phyloP scores from a whole-genome alignment of 2,797 vertebrate genomes.

The Agapornis canus region DNA sequence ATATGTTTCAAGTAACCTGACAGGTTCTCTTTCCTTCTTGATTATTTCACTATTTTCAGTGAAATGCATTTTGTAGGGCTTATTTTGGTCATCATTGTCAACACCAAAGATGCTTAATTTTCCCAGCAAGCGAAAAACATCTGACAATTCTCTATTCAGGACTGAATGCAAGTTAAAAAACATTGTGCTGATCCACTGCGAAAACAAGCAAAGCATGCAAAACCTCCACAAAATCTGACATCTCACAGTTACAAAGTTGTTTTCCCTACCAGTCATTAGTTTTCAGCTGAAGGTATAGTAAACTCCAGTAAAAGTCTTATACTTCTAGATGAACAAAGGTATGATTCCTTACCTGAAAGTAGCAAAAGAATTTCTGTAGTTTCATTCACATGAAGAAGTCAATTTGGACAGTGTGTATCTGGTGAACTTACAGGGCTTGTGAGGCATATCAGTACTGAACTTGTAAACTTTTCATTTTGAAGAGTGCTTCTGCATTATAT shows the following conservation, averaged over 20 bases:
- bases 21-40: not conserved
- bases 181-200: not conserved
- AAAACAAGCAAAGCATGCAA: not conserved
- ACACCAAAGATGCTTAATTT: not conserved
- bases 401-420: not conserved
- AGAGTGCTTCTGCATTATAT: not conserved
- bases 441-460: not conserved
- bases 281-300: not conserved
- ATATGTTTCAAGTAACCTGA: not conserved
- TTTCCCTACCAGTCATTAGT: not conserved
- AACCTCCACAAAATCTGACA: not conserved
- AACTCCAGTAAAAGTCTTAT: not conserved
- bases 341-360: not conserved
- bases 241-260: not conserved
- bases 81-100: not conserved
- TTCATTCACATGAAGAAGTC: not conserved
- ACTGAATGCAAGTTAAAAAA: not conserved
- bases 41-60: slow-evolving; percentile 2
- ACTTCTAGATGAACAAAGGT: not conserved
- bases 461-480: not conserved
- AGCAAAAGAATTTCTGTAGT: not conserved
- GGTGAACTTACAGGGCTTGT: not conserved
- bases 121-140: not conserved
- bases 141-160: not conserved
- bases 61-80: not conserved